Conservation (phyloP, 2,113 vertebrate species). For the Sarotherodon lohbergeri region DNA sequence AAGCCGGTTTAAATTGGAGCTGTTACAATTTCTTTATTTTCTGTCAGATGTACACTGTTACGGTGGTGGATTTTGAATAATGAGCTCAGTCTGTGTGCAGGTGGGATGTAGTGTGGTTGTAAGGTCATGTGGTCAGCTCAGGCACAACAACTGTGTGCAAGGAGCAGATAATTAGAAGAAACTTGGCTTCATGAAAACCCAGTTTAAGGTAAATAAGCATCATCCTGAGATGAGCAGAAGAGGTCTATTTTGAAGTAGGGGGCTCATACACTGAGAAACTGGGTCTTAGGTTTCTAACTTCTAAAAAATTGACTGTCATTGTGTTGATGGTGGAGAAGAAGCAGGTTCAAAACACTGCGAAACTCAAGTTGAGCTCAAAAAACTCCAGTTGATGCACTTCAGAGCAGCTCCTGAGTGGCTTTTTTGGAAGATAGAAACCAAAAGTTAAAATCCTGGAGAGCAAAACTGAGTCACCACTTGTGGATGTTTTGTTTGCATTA, state of each 20-base stretch:
- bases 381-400: not conserved
- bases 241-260: not conserved
- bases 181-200: not conserved
- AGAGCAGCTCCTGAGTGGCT: not conserved
- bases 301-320: not conserved
- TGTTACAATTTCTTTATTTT: not conserved
- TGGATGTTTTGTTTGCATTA: not conserved
- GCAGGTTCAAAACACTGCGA: accelerated
- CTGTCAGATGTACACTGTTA: not conserved
- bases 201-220: not conserved
- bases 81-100: not conserved
- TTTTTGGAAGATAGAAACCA: not conserved
- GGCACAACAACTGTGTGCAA: accelerated
- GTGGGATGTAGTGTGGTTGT: not conserved
- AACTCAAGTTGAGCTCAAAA: not conserved
- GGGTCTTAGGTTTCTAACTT: not conserved
- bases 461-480: not conserved
- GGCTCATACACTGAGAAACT: not conserved
- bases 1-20: not conserved
- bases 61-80: not conserved
- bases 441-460: not conserved
- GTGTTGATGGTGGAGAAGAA: not conserved
- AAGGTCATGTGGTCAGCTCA: not conserved
- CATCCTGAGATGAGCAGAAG: accelerated
- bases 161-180: not conserved